Percentiles rank a stretch among this genome's conserved stretches.
These are phyloP conservation scores for Dryadula phaetusa DNA, from an alignment of 2,888 invertebrate genomes.

Conservation along the genomic window DNA sequence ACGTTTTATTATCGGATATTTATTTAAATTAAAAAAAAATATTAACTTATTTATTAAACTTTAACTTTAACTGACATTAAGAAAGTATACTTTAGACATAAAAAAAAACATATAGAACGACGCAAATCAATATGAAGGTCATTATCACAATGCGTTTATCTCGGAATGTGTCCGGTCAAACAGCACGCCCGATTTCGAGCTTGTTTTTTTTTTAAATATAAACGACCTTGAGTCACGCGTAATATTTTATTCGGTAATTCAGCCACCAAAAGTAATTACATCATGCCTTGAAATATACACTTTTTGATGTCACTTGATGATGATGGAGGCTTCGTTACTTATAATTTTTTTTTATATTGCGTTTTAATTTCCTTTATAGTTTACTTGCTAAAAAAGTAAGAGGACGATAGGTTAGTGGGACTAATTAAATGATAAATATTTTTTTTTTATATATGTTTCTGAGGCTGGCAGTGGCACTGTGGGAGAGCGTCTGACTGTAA, in stretches of 20 bases:
- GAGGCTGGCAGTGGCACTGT: no score
- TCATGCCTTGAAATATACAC: conserved; percentile 30
- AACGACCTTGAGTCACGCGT: conserved; percentile 41
- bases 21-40: no score
- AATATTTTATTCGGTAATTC: conserved; percentile 41
- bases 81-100: background rate
- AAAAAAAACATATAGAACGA: background rate
- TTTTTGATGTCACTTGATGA: conserved; percentile 26
- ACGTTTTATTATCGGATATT: no score
- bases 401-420: background rate
- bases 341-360: background rate
- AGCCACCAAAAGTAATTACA: conserved; percentile 35
- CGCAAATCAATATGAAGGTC: conserved; percentile 19
- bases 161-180: conserved; percentile 38
- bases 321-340: background rate
- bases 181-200: conserved; percentile 37
- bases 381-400: background rate
- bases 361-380: conserved; percentile 1
- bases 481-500: no score
- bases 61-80: no score
- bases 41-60: no score
- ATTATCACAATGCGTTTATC: conserved; percentile 30
- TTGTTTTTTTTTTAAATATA: conserved; percentile 39
- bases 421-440: no score
- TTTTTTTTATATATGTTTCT: no score